phyloP scores from a whole-genome alignment of 2,113 vertebrate species.

The Ictalurus punctatus region DNA sequence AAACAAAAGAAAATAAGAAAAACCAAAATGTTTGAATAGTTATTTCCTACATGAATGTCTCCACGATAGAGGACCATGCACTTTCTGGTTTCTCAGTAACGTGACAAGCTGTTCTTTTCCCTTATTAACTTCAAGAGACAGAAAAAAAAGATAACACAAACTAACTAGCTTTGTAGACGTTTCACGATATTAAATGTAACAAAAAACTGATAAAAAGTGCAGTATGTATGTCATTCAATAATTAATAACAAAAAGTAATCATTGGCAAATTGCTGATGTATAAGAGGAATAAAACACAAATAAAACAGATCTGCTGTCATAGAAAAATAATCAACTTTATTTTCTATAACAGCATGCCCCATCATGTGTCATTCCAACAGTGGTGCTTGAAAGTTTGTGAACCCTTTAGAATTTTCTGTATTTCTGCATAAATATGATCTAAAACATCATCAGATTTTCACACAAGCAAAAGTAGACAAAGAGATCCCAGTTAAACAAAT shows the following conservation, averaged over 20 bases:
- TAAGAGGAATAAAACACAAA: background rate
- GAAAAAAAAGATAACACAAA: background rate
- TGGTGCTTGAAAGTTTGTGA: too few species aligned
- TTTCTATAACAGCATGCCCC: background rate
- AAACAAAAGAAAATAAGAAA: background rate
- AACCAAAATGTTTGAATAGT: background rate
- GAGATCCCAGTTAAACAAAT: too few species aligned
- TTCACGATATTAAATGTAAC: background rate
- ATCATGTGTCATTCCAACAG: background rate
- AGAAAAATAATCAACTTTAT: background rate
- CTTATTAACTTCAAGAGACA: background rate
- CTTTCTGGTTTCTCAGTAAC: background rate
- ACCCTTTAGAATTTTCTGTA: too few species aligned
- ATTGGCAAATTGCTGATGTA: background rate
- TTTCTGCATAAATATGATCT: too few species aligned
- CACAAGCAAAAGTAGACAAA: too few species aligned
- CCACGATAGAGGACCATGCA: background rate
- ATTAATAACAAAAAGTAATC: background rate
- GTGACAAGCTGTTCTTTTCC: background rate
- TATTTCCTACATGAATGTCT: background rate
- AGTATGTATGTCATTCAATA: background rate
- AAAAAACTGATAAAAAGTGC: background rate
- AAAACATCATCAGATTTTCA: too few species aligned
- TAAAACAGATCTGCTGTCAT: background rate
- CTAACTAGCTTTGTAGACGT: background rate